Evolutionary conservation across 2,888 invertebrate species (phyloP).

Genomic region (Coecobrya sp.): DNA sequence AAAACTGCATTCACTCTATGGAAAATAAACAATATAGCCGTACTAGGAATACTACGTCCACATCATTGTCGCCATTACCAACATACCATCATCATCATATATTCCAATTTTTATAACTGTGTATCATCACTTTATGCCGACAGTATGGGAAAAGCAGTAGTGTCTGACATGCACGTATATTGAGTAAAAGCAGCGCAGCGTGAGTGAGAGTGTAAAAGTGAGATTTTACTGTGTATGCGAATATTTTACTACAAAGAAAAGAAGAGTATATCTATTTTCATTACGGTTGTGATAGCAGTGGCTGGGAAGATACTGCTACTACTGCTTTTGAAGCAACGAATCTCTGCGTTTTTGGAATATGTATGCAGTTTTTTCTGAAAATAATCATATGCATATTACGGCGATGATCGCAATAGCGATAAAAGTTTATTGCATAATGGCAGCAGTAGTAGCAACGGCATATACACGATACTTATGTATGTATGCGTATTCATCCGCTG

Average conservation of each 20-base stretch:
- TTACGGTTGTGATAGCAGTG: background rate
- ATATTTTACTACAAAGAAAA: background rate
- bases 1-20: conserved; percentile 20
- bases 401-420: conserved; percentile 15
- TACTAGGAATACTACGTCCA: background rate
- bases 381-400: conserved; percentile 21
- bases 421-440: conserved; percentile 39
- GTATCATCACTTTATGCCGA: background rate
- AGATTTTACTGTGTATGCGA: background rate
- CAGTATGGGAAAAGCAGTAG: conserved; percentile 23
- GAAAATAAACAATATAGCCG: conserved; percentile 9
- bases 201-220: background rate
- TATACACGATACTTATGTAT: too few species aligned
- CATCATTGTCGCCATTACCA: background rate
- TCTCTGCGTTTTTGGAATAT: background rate
- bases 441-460: background rate
- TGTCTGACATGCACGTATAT: background rate
- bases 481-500: background rate
- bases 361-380: conserved; percentile 4
- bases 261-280: background rate
- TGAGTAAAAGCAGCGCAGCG: conserved; percentile 7
- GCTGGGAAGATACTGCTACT: background rate
- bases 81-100: background rate
- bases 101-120: conserved; percentile 4
- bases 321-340: background rate